These are phyloP conservation scores for Pseudois nayaur DNA, from an alignment of 2,113 vertebrate genomes.

Conservation along the genomic window DNA sequence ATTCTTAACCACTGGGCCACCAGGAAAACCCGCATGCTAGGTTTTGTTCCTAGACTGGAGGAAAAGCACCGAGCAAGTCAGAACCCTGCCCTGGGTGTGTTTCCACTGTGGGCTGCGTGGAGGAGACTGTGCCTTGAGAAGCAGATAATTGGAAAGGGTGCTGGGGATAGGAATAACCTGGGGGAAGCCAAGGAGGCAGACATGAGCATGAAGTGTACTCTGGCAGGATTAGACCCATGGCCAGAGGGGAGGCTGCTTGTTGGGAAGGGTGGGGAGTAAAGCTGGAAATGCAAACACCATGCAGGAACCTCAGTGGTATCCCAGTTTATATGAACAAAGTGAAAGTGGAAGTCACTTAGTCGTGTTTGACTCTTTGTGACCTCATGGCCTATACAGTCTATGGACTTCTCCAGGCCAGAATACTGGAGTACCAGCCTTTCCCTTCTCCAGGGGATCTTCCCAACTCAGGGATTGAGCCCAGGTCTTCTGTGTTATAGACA, in stretches of 20 bases:
- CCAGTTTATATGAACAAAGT: neutral
- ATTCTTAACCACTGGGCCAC: neutral
- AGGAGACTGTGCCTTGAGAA: neutral
- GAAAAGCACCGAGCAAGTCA: neutral
- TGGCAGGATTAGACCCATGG: neutral
- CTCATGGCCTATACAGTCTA: neutral
- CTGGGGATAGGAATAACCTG: neutral
- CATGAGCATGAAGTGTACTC: rapidly evolving
- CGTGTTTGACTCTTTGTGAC: neutral
- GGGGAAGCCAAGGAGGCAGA: neutral
- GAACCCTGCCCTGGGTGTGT: neutral
- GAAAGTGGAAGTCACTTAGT: neutral
- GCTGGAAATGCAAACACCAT: neutral
- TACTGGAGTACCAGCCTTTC: neutral
- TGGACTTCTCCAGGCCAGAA: neutral
- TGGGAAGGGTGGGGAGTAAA: neutral
- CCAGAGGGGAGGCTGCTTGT: neutral
- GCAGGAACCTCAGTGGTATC: neutral
- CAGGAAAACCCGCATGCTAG: neutral
- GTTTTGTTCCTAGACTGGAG: neutral
- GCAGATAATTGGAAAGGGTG: neutral
- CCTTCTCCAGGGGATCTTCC: neutral
- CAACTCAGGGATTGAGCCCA: neutral
- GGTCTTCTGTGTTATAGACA: neutral
- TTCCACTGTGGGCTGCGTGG: neutral